Percentiles rank a stretch among this genome's conserved stretches.
Conservation (phyloP, 2,888 invertebrate genomes). For the Xiphydria camelus region DNA sequence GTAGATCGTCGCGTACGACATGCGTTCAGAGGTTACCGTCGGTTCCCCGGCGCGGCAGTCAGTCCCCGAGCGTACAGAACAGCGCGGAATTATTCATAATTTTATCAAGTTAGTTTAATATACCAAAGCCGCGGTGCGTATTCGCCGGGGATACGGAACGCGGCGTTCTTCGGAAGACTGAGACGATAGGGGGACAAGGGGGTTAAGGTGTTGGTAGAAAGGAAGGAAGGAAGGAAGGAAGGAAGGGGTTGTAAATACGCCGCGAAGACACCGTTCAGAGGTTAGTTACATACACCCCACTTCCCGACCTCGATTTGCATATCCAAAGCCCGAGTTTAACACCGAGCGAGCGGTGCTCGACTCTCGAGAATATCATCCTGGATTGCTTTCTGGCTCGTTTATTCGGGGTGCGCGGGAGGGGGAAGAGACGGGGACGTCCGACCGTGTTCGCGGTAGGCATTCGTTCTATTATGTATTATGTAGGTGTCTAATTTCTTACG, state of each 20-base stretch:
- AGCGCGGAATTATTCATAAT: conserved; percentile 36
- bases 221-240: conserved; percentile 31
- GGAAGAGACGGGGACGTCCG: too few relatives aligned
- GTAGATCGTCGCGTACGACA: too few relatives aligned
- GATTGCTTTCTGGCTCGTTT: too few relatives aligned
- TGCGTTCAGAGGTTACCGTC: too few relatives aligned
- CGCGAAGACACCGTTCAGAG: conserved; percentile 45
- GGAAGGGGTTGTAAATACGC: conserved; percentile 53
- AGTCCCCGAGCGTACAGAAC: too few relatives aligned
- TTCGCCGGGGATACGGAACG: conserved; percentile 40
- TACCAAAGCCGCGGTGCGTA: conserved; percentile 42
- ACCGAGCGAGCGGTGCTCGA: too few relatives aligned
- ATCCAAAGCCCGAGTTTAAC: conserved; percentile 43
- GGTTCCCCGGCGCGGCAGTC: too few relatives aligned
- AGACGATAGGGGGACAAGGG: background rate
- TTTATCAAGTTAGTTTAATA: conserved; percentile 44
- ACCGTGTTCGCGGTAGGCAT: too few relatives aligned
- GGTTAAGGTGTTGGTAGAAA: background rate
- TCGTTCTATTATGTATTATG: too few relatives aligned
- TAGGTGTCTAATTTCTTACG: too few relatives aligned
- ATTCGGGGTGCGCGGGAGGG: too few relatives aligned
- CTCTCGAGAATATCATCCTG: too few relatives aligned
- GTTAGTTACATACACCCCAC: conserved; percentile 44
- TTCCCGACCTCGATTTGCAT: conserved; percentile 46
- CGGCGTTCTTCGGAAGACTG: conserved; percentile 19